Evolutionary conservation across 2,797 vertebrate genomes (phyloP), one percentile per base, ranked within the genome.

Genomic region (Craterocephalus amniculus): DNA sequence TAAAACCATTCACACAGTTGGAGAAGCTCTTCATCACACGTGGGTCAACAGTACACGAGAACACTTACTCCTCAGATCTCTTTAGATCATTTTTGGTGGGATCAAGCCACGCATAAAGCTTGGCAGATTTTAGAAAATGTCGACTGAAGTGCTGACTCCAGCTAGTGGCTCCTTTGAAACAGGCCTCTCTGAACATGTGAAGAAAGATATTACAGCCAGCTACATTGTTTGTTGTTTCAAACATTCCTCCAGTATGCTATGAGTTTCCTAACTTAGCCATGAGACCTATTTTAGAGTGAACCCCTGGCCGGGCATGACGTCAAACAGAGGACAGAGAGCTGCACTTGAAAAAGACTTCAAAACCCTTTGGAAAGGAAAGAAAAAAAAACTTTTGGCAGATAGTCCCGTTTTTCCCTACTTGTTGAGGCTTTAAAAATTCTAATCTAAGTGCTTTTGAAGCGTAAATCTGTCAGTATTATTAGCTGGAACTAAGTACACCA

Each of bases 271-370:
- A 93, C 89, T 89, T 92, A 91, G 88, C 88, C 88, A 75, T 81
- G 87, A 87, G 88, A 92, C 92, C 89, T 93, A 93, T 92, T 93
- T 93, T 90, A 83, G 88, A 85, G 76, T 83, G 79, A 88, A 91
- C 83, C 86, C 82, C 91, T 84, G 87, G 88, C 78, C 64, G 59
- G 74, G 77, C 55, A 49, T 94, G 93, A 93, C 91, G 88, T 93
- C 92, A 91, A 91, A 89, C 81, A 70, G 80, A 86, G 84, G 83
- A 88, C 83, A 83, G 66, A 83, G 72, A 77, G 86, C 75, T 76
- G 72, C 59, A 66, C 83, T 84, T 83, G 74, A 87, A 90, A 81
- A 84, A 83, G 59, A 84, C 76, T 81, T 80, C 67, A 86, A 88
- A 83, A 59, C 66, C 57, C 54, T 67, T 84, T 70, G 49, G 71